phyloP scores from a whole-genome alignment of 2,113 vertebrate genomes.

The Ptilonorhynchus violaceus region DNA sequence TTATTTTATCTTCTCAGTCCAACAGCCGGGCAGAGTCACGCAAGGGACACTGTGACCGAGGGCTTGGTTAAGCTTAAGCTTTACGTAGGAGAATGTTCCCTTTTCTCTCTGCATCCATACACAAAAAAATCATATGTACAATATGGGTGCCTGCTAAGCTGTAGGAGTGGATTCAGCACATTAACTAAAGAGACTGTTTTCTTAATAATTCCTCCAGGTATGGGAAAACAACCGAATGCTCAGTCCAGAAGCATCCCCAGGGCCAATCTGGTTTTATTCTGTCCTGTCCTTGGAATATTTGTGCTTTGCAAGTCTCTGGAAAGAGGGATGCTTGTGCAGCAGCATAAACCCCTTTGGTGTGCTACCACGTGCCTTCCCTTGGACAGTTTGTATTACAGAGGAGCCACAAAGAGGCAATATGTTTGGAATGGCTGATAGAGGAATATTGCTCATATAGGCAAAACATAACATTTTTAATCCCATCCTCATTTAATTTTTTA shows the following conservation, averaged over 20 bases:
- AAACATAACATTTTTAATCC: constrained; percentile 49
- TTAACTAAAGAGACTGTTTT: background rate
- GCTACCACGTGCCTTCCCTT: background rate
- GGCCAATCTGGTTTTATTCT: background rate
- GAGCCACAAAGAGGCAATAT: background rate
- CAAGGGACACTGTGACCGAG: rapidly evolving
- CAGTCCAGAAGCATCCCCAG: background rate
- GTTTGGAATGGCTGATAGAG: background rate
- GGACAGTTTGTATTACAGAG: background rate
- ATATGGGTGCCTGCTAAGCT: background rate
- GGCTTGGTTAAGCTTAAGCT: background rate
- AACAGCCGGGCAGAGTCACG: background rate
- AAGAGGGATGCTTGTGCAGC: background rate
- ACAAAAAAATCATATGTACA: background rate
- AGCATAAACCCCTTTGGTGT: background rate
- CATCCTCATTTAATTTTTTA: constrained; percentile 40
- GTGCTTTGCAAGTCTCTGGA: background rate
- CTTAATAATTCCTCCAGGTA: background rate
- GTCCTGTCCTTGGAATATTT: background rate
- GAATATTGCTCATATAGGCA: constrained; percentile 18
- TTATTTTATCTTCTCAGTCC: background rate
- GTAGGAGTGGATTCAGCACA: background rate
- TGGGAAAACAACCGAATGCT: background rate
- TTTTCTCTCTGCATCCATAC: background rate
- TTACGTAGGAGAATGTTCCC: rapidly evolving